Evolutionary conservation across 64 coral and sea anemone species (phyloP).

Genomic region (Orbicella faveolata): DNA sequence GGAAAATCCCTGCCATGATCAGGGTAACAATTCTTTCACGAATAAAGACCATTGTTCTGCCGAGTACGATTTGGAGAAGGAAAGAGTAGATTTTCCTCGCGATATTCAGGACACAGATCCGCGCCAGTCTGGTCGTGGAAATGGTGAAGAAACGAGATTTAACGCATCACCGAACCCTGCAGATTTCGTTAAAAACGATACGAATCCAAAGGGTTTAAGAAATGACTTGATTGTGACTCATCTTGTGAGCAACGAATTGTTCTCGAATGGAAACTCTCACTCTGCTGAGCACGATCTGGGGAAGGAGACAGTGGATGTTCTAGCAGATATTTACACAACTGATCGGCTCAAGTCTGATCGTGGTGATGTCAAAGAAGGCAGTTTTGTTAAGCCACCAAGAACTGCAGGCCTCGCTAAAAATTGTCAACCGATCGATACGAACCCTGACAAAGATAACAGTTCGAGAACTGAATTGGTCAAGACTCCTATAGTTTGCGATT

Average conservation of each 20-base stretch:
- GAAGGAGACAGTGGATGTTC: not conserved
- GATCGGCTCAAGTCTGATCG: not conserved
- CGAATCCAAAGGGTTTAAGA: not conserved
- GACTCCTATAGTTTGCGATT: slow-evolving; percentile 9
- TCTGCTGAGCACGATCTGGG: slow-evolving; percentile 2
- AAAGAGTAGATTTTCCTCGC: not conserved
- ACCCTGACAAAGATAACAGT: not conserved
- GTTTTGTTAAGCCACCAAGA: not conserved
- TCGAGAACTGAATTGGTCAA: not conserved
- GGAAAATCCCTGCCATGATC: not conserved
- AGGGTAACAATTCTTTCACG: not conserved
- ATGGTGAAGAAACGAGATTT: not conserved
- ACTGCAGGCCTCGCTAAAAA: not conserved
- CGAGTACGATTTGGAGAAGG: not conserved
- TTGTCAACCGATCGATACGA: too few relatives aligned
- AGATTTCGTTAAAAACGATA: not conserved
- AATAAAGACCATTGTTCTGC: not conserved
- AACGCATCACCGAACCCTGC: not conserved
- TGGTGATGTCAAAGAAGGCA: not conserved
- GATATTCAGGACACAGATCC: not conserved
- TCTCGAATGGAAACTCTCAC: not conserved
- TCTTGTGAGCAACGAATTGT: not conserved
- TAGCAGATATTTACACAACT: not conserved
- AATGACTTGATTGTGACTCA: not conserved
- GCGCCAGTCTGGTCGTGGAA: not conserved